A percentile compares a stretch with the other conserved stretches of the same genome.
Conservation (phyloP, 2,888 invertebrate genomes). For the Leptarthrus brevirostris region DNA sequence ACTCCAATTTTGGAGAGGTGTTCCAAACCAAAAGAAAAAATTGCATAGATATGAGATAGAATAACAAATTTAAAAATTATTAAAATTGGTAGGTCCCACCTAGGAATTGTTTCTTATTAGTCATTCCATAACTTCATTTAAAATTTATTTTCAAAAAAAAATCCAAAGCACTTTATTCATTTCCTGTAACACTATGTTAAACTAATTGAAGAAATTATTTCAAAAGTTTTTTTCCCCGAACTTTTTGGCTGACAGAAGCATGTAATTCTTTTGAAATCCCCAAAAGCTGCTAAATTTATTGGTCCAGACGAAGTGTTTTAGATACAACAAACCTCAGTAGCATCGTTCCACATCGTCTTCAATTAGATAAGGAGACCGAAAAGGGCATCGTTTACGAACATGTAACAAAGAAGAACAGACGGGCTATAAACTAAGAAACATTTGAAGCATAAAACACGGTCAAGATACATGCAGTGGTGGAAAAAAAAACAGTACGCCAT, state of each 20-base stretch:
- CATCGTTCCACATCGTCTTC: constrained; percentile 16
- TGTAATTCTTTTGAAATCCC: constrained; percentile 34
- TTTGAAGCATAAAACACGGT: constrained; percentile 37
- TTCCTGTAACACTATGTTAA: too few species aligned
- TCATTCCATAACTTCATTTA: too few species aligned
- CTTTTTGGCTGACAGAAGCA: neutral
- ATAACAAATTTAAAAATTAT: too few species aligned
- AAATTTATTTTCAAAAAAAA: too few species aligned
- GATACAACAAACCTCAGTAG: constrained; percentile 17
- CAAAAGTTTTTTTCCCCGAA: neutral
- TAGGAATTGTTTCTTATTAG: too few species aligned
- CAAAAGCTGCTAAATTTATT: constrained; percentile 31
- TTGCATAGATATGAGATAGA: too few species aligned
- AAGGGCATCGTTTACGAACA: constrained; percentile 17
- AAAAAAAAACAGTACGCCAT: neutral
- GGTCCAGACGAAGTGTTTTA: constrained; percentile 19
- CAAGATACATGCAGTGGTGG: constrained; percentile 21
- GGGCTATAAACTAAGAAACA: constrained; percentile 24
- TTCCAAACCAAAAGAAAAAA: too few species aligned
- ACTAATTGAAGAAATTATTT: constrained; percentile 13
- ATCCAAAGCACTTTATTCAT: too few species aligned
- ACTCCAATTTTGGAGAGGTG: too few species aligned
- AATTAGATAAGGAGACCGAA: constrained; percentile 8
- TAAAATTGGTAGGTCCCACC: too few species aligned
- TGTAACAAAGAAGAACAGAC: constrained; percentile 22